Evolutionary conservation across 1,140 invertebrate species (phyloP).

Genomic region (Paralvinella palmiformis): DNA sequence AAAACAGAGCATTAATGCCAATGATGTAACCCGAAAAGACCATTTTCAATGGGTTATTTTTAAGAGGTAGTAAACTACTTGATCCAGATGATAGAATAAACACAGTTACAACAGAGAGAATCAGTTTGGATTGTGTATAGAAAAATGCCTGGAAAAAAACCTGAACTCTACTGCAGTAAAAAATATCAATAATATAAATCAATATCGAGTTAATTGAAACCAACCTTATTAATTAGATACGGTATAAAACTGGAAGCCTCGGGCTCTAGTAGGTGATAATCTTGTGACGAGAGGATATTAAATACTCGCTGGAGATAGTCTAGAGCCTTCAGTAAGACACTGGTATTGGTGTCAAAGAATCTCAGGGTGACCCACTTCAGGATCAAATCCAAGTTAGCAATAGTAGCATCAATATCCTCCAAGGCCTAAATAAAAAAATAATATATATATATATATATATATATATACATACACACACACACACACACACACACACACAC

Average conservation of each 20-base stretch:
- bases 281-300: slow-evolving; percentile 66
- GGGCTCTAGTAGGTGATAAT: slow-evolving; percentile 80
- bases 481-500: slow-evolving; percentile 16
- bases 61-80: no score
- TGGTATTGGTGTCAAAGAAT: slow-evolving; percentile 98
- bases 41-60: no score
- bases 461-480: slow-evolving; percentile 13
- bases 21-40: no score
- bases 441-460: not conserved
- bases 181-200: not conserved
- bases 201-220: not conserved
- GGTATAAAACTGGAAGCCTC: slow-evolving; percentile 92
- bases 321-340: slow-evolving; percentile 86
- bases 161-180: no score
- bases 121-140: no score
- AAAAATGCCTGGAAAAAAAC: no score
- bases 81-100: no score
- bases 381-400: slow-evolving; percentile 88
- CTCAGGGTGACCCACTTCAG: slow-evolving; percentile 92
- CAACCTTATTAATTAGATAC: slow-evolving; percentile 82
- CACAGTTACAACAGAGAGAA: no score
- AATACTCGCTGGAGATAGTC: slow-evolving; percentile 86
- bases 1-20: no score
- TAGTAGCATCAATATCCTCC: slow-evolving; percentile 68
- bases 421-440: slow-evolving; percentile 57